Percentiles rank a stretch among this genome's conserved stretches.
Conservation (phyloP, 2,888 invertebrate species). For the Tridacna gigas region DNA sequence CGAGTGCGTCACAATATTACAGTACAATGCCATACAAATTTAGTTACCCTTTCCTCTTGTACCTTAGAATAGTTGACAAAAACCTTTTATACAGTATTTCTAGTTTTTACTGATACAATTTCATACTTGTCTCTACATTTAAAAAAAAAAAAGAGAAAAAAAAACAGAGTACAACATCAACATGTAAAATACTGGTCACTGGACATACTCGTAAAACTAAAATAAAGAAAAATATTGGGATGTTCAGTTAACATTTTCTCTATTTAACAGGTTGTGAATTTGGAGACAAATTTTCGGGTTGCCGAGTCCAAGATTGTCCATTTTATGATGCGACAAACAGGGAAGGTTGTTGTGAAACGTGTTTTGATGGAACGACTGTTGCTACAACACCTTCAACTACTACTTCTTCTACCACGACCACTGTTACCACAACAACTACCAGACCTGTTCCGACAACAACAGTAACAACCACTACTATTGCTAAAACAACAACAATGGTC, state of each 20-base stretch:
- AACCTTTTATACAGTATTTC: no score
- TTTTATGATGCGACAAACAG: conserved; percentile 19
- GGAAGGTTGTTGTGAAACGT: conserved; percentile 56
- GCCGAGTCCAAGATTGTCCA: conserved; percentile 45
- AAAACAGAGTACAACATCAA: no score
- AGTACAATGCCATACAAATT: no score
- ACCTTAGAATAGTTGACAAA: no score
- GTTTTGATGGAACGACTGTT: conserved; percentile 36
- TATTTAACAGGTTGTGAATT: conserved; percentile 66
- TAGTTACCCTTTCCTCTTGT: no score
- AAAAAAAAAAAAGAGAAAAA: no score
- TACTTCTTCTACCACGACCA: conserved; percentile 26
- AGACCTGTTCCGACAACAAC: not conserved
- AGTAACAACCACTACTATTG: conserved; percentile 21
- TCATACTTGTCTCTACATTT: no score
- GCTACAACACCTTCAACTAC: conserved; percentile 30
- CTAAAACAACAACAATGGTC: conserved; percentile 1
- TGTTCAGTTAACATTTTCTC: not conserved
- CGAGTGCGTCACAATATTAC: no score
- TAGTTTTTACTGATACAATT: no score
- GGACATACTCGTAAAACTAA: no score
- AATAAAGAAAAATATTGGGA: no score
- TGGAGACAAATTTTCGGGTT: conserved; percentile 69
- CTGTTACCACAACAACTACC: conserved; percentile 22
- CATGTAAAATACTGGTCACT: no score